Conservation (phyloP, 2,797 vertebrate species). For the Orientallactaga sibirica region DNA sequence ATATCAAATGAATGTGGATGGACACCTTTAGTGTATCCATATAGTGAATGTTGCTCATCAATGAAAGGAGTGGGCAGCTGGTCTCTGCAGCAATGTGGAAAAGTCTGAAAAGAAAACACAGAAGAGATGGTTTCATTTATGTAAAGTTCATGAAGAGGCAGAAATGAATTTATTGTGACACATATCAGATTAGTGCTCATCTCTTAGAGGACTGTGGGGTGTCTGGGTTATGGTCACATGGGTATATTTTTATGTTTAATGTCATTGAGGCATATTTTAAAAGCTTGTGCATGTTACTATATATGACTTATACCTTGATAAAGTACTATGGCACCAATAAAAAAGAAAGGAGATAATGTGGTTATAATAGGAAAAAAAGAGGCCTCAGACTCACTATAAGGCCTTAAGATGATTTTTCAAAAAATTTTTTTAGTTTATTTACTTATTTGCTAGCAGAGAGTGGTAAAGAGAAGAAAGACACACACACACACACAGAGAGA, state of each 20-base stretch:
- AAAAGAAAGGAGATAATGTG: neutral
- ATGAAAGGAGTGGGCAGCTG: neutral
- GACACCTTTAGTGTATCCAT: neutral
- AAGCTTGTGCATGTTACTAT: neutral
- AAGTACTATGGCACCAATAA: constrained; percentile 7
- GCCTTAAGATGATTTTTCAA: neutral
- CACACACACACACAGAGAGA: too few species aligned
- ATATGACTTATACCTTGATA: neutral
- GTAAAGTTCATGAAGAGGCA: neutral
- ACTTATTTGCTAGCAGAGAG: too few species aligned
- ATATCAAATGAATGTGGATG: neutral
- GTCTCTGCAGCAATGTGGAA: too few species aligned
- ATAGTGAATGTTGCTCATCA: neutral
- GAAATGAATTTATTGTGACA: neutral
- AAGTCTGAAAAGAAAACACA: neutral
- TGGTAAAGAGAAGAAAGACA: too few species aligned
- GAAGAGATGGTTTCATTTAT: neutral
- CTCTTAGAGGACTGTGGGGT: neutral
- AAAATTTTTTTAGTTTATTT: too few species aligned
- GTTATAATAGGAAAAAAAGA: neutral
- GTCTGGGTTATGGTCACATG: neutral
- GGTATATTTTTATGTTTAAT: neutral
- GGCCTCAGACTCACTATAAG: neutral
- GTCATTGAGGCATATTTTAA: neutral
- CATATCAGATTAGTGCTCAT: neutral